Conservation (phyloP, 1,140 invertebrate species). For the Sipha flava region DNA sequence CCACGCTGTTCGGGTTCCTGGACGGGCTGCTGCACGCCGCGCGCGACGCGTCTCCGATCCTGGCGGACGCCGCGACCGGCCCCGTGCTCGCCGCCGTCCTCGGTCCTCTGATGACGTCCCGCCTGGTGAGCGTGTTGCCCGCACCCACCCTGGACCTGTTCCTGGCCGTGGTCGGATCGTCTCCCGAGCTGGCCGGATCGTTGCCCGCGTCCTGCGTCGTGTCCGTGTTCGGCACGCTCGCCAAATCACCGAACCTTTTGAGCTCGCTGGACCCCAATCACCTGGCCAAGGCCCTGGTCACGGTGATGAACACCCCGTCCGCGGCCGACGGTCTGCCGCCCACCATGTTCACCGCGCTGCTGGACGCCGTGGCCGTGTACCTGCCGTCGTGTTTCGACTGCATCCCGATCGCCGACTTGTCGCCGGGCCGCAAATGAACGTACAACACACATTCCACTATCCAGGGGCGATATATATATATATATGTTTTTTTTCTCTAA, state of each 20-base stretch:
- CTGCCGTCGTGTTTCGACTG: too few relatives aligned
- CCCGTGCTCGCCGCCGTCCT: neutral
- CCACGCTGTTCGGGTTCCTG: neutral
- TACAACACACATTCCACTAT: too few relatives aligned
- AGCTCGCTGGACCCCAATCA: neutral
- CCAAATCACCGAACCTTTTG: neutral
- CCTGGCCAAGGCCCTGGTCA: too few relatives aligned
- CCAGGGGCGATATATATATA: too few relatives aligned
- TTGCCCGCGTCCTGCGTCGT: neutral
- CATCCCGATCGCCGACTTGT: too few relatives aligned
- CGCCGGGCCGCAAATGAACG: too few relatives aligned
- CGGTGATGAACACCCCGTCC: too few relatives aligned
- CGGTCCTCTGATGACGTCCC: neutral
- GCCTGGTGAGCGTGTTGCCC: neutral
- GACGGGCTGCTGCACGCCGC: neutral
- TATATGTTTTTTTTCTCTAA: too few relatives aligned
- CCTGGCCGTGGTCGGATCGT: neutral
- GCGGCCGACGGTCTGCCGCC: too few relatives aligned
- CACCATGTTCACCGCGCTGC: too few relatives aligned
- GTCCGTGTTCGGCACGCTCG: neutral
- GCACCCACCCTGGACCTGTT: neutral
- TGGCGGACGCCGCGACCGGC: neutral
- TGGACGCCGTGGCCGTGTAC: too few relatives aligned
- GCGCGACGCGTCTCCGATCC: neutral
- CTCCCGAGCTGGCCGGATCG: rapidly evolving